A percentile compares a stretch with the other conserved stretches of the same genome.
Evolutionary conservation across 2,888 invertebrate species (phyloP).

Genomic region (Nymphalis urticae): DNA sequence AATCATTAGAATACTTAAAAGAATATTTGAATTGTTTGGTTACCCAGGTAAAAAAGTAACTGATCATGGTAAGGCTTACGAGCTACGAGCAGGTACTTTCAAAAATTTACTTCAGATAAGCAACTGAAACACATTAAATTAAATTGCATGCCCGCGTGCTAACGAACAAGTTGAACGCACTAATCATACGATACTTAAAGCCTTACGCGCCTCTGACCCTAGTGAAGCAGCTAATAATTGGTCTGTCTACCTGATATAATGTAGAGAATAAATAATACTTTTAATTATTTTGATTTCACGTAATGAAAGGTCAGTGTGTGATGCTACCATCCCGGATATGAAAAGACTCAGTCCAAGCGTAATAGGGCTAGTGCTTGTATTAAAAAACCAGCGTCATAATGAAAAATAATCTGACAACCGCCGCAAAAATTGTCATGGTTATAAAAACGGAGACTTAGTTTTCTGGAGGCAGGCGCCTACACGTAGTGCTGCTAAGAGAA

Average conservation of each 20-base stretch:
- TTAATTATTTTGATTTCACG: conserved; percentile 29
- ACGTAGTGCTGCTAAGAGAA: no score
- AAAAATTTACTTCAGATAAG: conserved; percentile 36
- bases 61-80: conserved; percentile 38
- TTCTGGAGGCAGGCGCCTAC: no score
- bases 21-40: conserved; percentile 34
- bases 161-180: conserved; percentile 45
- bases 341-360: neutral
- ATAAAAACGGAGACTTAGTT: no score
- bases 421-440: no score
- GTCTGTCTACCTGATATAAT: conserved; percentile 35
- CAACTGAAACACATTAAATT: conserved; percentile 41
- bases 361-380: neutral
- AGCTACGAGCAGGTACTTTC: conserved; percentile 42
- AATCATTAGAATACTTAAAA: conserved; percentile 28
- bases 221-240: conserved; percentile 37
- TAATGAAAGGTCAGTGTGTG: neutral
- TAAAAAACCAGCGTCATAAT: conserved; percentile 17
- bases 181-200: conserved; percentile 40
- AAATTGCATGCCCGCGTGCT: conserved; percentile 41
- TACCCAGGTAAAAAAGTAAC: conserved; percentile 32
- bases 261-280: conserved; percentile 45
- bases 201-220: conserved; percentile 38
- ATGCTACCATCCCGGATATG: neutral
- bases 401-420: conserved; percentile 31